A percentile compares a stretch with the other conserved stretches of the same genome.
These are phyloP conservation scores for Anticlea derivata DNA, from an alignment of 2,888 invertebrate genomes.

Conservation along the genomic window DNA sequence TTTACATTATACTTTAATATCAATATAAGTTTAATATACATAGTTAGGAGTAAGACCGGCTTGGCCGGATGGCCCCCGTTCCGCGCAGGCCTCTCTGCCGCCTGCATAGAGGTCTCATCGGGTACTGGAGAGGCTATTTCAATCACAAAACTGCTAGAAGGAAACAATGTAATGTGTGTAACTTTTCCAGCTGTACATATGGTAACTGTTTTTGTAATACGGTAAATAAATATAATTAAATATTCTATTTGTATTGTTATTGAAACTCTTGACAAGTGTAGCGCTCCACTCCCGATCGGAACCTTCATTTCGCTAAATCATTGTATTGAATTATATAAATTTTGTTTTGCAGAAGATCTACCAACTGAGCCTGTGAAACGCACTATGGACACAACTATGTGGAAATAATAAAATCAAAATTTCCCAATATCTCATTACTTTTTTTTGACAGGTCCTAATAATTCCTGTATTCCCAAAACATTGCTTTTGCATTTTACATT, in stretches of 20 bases:
- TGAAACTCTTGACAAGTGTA: constrained; percentile 67
- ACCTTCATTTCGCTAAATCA: constrained; percentile 72
- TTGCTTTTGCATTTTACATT: constrained; percentile 69
- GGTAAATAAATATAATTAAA: constrained; percentile 82
- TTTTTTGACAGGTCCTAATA: constrained; percentile 79
- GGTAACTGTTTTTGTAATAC: constrained; percentile 84
- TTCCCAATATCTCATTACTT: constrained; percentile 76
- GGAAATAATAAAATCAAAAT: constrained; percentile 84
- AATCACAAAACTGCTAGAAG: constrained; percentile 90
- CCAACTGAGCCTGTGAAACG: constrained; percentile 80
- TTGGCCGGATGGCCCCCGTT: constrained; percentile 83
- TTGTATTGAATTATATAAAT: constrained; percentile 75
- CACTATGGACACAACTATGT: constrained; percentile 82
- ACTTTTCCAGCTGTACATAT: constrained; percentile 84
- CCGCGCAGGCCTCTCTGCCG: constrained; percentile 86
- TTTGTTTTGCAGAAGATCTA: constrained; percentile 81
- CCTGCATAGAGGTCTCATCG: constrained; percentile 89
- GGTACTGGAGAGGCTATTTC: constrained; percentile 92
- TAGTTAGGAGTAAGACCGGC: constrained; percentile 81
- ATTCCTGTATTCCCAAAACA: constrained; percentile 70
- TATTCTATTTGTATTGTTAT: constrained; percentile 81
- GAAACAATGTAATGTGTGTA: constrained; percentile 83
- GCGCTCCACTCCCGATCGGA: constrained; percentile 83
- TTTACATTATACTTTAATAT: constrained; percentile 80
- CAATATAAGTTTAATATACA: constrained; percentile 83